These are phyloP conservation scores for Telmatherina bonti DNA, from an alignment of 2,797 vertebrate genomes.

Conservation along the genomic window DNA sequence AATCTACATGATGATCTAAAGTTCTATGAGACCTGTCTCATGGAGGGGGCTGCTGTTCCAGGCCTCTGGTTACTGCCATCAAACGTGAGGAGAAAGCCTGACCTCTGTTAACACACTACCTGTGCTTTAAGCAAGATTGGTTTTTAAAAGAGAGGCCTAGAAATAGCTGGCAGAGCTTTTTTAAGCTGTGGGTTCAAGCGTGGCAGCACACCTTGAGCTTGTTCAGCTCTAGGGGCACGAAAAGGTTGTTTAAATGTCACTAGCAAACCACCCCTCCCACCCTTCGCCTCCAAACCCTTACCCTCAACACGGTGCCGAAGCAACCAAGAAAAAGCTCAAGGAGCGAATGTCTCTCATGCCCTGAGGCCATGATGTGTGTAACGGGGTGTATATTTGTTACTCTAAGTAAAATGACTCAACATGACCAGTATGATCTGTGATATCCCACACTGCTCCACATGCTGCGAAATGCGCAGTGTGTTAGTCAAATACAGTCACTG, in stretches of 20 bases:
- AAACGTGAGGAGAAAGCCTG: conserved; percentile 42
- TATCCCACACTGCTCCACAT: conserved; percentile 37
- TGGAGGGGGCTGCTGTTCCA: conserved; percentile 26
- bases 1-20: conserved; percentile 17
- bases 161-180: conserved; percentile 70
- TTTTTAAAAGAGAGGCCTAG: conserved; percentile 46
- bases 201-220: conserved; percentile 67
- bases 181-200: conserved; percentile 66
- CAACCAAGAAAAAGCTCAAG: conserved; percentile 47
- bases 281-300: conserved; percentile 21
- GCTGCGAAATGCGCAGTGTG: conserved; percentile 34
- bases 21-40: conserved; percentile 11
- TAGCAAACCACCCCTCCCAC: conserved; percentile 31
- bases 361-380: conserved; percentile 53
- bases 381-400: conserved; percentile 40
- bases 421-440: conserved; percentile 49
- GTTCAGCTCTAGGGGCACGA: conserved; percentile 64
- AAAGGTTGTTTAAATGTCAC: conserved; percentile 82
- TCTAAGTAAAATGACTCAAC: conserved; percentile 38
- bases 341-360: conserved; percentile 66
- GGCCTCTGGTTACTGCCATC: conserved; percentile 30
- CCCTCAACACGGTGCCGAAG: conserved; percentile 44
- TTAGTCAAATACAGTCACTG: conserved; percentile 22
- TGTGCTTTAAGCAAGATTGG: conserved; percentile 40
- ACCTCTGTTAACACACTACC: conserved; percentile 51